Conservation (phyloP, 1,140 invertebrate species). For the Drosophila tristis region DNA sequence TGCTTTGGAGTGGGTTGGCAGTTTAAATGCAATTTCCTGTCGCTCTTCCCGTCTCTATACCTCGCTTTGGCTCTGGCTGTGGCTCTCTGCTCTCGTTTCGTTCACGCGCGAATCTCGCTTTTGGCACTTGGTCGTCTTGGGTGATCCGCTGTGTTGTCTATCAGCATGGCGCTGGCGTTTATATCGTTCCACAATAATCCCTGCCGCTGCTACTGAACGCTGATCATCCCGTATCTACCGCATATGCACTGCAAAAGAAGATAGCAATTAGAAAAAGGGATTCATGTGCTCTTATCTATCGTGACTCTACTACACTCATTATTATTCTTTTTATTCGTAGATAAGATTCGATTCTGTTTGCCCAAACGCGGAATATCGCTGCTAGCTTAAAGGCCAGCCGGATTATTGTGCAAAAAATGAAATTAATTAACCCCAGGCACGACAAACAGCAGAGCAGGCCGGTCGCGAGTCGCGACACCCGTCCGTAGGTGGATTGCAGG, state of each 20-base stretch:
- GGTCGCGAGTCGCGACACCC: too few species aligned
- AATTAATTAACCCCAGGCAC: slow-evolving; percentile 73
- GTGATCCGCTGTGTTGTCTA: slow-evolving; percentile 50
- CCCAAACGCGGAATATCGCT: slow-evolving; percentile 39
- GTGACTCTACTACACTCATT: too few species aligned
- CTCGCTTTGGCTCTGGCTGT: slow-evolving; percentile 18
- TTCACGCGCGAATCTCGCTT: slow-evolving; percentile 63
- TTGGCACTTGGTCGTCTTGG: slow-evolving; percentile 70
- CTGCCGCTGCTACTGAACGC: slow-evolving; percentile 28
- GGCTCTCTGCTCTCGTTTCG: slow-evolving; percentile 1
- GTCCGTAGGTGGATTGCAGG: slow-evolving; percentile 10
- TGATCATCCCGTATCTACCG: not conserved
- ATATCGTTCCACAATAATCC: slow-evolving; percentile 67
- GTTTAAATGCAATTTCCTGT: slow-evolving; percentile 63
- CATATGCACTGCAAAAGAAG: too few species aligned
- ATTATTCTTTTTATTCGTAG: slow-evolving; percentile 19
- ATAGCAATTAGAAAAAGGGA: too few species aligned
- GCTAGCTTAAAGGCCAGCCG: slow-evolving; percentile 48
- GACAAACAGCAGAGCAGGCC: slow-evolving; percentile 31
- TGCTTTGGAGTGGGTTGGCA: slow-evolving; percentile 11
- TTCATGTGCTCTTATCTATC: slow-evolving; percentile 35
- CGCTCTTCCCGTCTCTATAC: slow-evolving; percentile 7
- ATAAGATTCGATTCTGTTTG: slow-evolving; percentile 63
- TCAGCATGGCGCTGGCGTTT: slow-evolving; percentile 67
- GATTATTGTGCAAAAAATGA: slow-evolving; percentile 65